Base-by-base conservation (phyloP, 2,797 vertebrate species). In the Tauraco hartlaubi region DNA sequence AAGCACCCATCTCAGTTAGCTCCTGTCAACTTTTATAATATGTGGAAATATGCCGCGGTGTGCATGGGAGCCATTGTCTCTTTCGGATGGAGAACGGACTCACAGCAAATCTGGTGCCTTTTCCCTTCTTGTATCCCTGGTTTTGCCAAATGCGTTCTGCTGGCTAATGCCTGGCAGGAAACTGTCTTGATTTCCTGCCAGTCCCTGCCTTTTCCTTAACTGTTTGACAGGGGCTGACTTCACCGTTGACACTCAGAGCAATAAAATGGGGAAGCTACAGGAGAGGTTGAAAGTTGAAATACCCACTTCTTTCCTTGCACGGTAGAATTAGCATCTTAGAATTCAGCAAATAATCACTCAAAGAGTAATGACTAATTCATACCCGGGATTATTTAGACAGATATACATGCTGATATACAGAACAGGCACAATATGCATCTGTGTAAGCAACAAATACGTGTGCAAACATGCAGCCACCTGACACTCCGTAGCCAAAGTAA, bases 371-470 rank as follows among this genome's bases (percentile, higher is more conserved):
- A 92, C 59, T 95, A 93, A 92, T 91, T 95, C 79, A 89, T 85
- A 91, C 29, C 35, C n/a, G 5, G 51, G 72, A 77, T 77, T 91
- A 71, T 91, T 92, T 93, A 82, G 56, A 66, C 39, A 90, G 90
- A 85, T 93, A 66, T 20, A 86, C 80, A 78, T 80, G 49, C 52
- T 59, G 82, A 95, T 94, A 76, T 48, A 61, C 58, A 83, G 52
- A 92, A 62, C 37, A 95, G 73, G 61, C 48, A 71, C 44, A 68
- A 18, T 80, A 59, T 81, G 44, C 28, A 67, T 94, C 83, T 89
- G 35, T 78, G 79, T 87, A 94, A 95, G 89, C 85, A 77, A 46
- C 39, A 85, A 84, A 88, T 79, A 68, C 86, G 59, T 92, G 88
- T 94, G 28, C 67, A 73, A 66, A 85, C 92, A 41, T 46, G 94